A percentile compares a stretch with the other conserved stretches of the same genome.
These are phyloP conservation scores for Sebastes variabilis DNA, from an alignment of 2,797 vertebrate species.

Conservation along the genomic window DNA sequence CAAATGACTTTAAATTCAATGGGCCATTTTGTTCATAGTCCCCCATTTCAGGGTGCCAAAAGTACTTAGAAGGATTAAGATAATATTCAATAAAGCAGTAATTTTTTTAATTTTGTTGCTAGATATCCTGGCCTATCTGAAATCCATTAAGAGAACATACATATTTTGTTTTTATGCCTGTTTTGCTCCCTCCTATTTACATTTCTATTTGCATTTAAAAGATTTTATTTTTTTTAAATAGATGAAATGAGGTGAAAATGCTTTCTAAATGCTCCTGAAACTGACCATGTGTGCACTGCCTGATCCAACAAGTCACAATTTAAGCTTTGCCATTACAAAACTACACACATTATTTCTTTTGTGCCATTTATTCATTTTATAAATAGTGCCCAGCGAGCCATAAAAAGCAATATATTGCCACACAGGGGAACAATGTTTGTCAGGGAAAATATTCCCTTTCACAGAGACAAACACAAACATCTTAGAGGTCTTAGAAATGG, in stretches of 20 bases:
- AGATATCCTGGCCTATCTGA: constrained; percentile 20
- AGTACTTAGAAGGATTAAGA: constrained; percentile 40
- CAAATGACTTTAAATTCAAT: constrained; percentile 23
- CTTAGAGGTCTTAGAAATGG: background rate
- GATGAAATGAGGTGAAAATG: background rate
- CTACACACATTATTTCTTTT: background rate
- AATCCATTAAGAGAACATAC: constrained; percentile 26
- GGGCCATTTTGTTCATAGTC: constrained; percentile 25
- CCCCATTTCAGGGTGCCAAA: constrained; percentile 21
- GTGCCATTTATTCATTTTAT: background rate
- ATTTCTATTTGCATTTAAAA: background rate
- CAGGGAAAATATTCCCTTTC: constrained; percentile 4
- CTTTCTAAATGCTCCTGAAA: background rate
- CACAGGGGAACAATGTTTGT: background rate
- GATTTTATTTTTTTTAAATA: background rate
- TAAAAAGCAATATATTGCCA: background rate
- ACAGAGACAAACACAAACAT: background rate
- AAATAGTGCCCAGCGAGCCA: background rate
- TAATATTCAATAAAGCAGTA: constrained; percentile 42
- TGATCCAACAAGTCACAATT: background rate
- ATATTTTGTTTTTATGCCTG: background rate
- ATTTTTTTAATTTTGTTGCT: constrained; percentile 17
- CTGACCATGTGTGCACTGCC: background rate
- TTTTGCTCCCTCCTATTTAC: background rate
- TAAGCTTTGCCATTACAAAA: background rate